phyloP scores from a whole-genome alignment of 2,888 invertebrate species.

The Lasioglossum villosulum region DNA sequence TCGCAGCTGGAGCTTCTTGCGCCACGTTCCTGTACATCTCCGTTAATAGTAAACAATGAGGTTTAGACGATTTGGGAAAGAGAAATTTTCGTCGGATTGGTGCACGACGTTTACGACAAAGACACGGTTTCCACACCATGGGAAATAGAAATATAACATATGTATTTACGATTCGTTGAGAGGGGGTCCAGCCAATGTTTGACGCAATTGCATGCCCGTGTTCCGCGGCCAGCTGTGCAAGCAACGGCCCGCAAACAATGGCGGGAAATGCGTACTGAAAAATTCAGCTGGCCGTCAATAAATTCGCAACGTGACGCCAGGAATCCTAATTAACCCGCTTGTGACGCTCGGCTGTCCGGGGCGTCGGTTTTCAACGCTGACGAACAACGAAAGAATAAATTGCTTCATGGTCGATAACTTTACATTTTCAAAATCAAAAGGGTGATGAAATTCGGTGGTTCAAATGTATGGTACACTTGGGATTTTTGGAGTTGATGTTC shows the following conservation, averaged over 20 bases:
- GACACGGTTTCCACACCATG: conserved; percentile 5
- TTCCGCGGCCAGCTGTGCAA: conserved; percentile 47
- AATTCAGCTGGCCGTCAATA: conserved; percentile 62
- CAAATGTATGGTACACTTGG: too few relatives aligned
- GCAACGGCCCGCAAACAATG: conserved; percentile 68
- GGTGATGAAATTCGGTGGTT: too few relatives aligned
- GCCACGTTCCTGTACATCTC: neutral
- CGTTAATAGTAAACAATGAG: conserved; percentile 3
- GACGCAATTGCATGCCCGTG: conserved; percentile 62
- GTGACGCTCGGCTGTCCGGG: conserved; percentile 19
- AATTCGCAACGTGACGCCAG: conserved; percentile 52
- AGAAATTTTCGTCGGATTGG: neutral
- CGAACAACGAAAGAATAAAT: neutral
- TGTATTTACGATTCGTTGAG: conserved; percentile 30
- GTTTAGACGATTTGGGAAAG: neutral
- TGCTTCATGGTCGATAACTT: too few relatives aligned
- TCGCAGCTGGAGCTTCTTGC: conserved; percentile 16
- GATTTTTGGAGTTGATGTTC: neutral
- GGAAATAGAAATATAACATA: conserved; percentile 5
- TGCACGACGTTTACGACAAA: neutral
- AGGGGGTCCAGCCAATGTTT: conserved; percentile 42
- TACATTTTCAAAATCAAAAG: too few relatives aligned
- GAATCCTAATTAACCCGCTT: conserved; percentile 63
- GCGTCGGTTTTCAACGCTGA: neutral
- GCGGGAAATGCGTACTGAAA: conserved; percentile 76